phyloP scores from a whole-genome alignment of 2,888 invertebrate genomes.

The Agriopis aurantiaria region DNA sequence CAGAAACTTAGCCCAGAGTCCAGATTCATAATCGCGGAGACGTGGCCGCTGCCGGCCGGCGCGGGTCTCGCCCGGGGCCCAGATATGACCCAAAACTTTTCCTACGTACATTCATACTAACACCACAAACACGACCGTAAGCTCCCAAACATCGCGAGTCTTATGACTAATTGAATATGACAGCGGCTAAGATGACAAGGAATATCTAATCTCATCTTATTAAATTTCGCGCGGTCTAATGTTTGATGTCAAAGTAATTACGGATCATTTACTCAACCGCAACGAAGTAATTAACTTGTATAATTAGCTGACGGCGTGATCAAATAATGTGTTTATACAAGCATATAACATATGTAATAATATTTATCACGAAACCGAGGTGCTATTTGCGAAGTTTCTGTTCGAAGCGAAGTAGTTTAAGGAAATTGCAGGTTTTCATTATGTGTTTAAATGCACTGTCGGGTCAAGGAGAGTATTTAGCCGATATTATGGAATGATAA shows the following conservation, averaged over 20 bases:
- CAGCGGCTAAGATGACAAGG: constrained; percentile 26
- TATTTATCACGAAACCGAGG: constrained; percentile 26
- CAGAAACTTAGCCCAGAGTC: constrained; percentile 18
- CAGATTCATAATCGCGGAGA: constrained; percentile 7
- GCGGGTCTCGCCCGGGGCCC: constrained; percentile 7
- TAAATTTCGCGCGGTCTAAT: constrained; percentile 17
- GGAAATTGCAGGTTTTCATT: constrained; percentile 54
- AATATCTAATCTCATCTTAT: constrained; percentile 36
- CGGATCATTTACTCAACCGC: constrained; percentile 28
- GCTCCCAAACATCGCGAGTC: constrained; percentile 16
- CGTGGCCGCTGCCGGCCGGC: neutral
- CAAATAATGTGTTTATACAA: constrained; percentile 27
- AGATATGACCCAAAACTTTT: constrained; percentile 50
- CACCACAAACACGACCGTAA: constrained; percentile 33
- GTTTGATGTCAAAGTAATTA: constrained; percentile 38
- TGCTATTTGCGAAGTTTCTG: constrained; percentile 23
- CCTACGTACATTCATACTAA: constrained; percentile 39
- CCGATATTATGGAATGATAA: constrained; percentile 69
- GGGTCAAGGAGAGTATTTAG: constrained; percentile 72
- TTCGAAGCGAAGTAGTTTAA: constrained; percentile 34
- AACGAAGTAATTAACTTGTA: constrained; percentile 33
- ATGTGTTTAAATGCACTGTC: constrained; percentile 58
- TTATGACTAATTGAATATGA: constrained; percentile 32
- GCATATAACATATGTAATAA: constrained; percentile 16
- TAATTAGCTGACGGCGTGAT: constrained; percentile 19